phyloP scores from a whole-genome alignment of 2,797 vertebrate species.

The Yasuhikotakia modesta region DNA sequence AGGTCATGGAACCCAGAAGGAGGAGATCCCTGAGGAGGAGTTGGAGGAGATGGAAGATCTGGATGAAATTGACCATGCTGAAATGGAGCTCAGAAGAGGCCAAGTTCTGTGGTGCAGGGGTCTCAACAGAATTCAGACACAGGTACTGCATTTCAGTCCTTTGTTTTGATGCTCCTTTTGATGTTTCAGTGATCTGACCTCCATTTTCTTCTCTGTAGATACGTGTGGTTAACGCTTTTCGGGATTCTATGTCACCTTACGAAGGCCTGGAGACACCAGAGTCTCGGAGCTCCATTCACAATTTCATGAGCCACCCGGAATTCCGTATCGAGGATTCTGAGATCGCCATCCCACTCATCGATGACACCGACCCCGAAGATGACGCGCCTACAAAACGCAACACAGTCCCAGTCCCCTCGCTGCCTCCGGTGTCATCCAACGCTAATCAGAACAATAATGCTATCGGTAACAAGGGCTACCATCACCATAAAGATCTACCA shows the following conservation, averaged over 20 bases:
- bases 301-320: slow-evolving; percentile 97
- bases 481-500: slow-evolving; percentile 86
- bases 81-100: slow-evolving; percentile 89
- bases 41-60: slow-evolving; percentile 85
- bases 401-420: slow-evolving; percentile 69
- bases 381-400: slow-evolving; percentile 87
- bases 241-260: slow-evolving; percentile 90
- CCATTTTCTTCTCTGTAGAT: slow-evolving; percentile 77
- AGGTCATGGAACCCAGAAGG: slow-evolving; percentile 90
- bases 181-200: not conserved
- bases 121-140: slow-evolving; percentile 93
- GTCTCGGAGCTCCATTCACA: slow-evolving; percentile 98
- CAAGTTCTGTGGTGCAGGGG: slow-evolving; percentile 97
- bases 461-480: slow-evolving; percentile 82
- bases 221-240: slow-evolving; percentile 97
- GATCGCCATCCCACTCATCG: slow-evolving; percentile 92
- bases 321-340: slow-evolving; percentile 94
- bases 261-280: slow-evolving; percentile 96
- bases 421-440: slow-evolving; percentile 72
- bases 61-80: slow-evolving; percentile 94
- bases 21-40: slow-evolving; percentile 91
- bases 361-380: slow-evolving; percentile 91
- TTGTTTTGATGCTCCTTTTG: no score
- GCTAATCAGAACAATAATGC: slow-evolving; percentile 94
- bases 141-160: slow-evolving; percentile 77